phyloP scores from a whole-genome alignment of 2,113 vertebrate genomes.

The Apistogramma diplotaenia region DNA sequence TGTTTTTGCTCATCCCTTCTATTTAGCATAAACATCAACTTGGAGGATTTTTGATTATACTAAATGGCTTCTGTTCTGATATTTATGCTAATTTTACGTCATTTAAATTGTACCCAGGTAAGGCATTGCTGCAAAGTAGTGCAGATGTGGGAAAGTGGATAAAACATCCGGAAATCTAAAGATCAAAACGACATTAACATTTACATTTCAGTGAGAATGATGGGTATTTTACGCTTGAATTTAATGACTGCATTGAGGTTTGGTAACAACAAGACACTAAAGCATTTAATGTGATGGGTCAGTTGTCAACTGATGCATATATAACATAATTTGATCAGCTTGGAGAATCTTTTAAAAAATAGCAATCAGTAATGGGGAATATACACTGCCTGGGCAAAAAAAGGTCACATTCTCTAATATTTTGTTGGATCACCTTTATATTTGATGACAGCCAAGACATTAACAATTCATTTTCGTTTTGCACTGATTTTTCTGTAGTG shows the following conservation, averaged over 20 bases:
- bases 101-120: background rate
- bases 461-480: background rate
- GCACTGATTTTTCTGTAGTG: background rate
- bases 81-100: background rate
- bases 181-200: background rate
- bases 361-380: background rate
- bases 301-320: background rate
- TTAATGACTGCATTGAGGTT: background rate
- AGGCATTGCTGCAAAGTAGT: background rate
- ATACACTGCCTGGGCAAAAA: background rate
- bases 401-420: background rate
- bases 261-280: background rate
- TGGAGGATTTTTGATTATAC: background rate
- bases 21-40: background rate
- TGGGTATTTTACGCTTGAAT: background rate
- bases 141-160: background rate
- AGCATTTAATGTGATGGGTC: background rate
- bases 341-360: background rate
- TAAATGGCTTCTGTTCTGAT: background rate
- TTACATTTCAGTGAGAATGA: background rate
- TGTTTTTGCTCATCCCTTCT: constrained; percentile 12
- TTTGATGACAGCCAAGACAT: background rate
- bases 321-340: background rate
- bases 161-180: background rate
- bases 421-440: background rate